phyloP scores from a whole-genome alignment of 2,888 invertebrate genomes.

The Laothoe populi region DNA sequence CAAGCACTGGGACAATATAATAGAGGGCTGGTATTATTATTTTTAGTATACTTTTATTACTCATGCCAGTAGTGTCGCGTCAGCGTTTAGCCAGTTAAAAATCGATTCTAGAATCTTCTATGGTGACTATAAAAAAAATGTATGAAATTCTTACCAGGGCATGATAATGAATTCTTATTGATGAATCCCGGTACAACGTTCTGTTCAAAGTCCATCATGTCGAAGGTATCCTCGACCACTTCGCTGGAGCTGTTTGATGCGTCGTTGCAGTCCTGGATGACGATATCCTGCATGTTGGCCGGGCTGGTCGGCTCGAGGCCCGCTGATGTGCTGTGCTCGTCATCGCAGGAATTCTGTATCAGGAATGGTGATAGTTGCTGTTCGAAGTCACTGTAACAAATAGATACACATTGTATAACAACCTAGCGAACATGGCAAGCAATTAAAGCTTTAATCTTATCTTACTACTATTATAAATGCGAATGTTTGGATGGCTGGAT shows the following conservation, averaged over 20 bases:
- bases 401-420: neutral
- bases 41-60: too few species aligned
- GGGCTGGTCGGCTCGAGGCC: slow-evolving; percentile 63
- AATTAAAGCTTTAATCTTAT: too few species aligned
- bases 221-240: slow-evolving; percentile 61
- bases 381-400: slow-evolving; percentile 76
- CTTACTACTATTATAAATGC: too few species aligned
- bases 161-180: slow-evolving; percentile 77
- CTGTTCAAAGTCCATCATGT: slow-evolving; percentile 73
- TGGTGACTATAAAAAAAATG: too few species aligned
- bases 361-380: slow-evolving; percentile 85
- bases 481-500: too few species aligned
- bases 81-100: too few species aligned
- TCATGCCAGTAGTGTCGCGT: too few species aligned
- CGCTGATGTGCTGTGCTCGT: slow-evolving; percentile 52
- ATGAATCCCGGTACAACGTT: slow-evolving; percentile 78
- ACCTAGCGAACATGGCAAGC: too few species aligned
- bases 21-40: too few species aligned
- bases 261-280: slow-evolving; percentile 66
- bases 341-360: slow-evolving; percentile 76
- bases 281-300: slow-evolving; percentile 60
- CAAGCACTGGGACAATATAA: too few species aligned
- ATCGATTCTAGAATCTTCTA: too few species aligned
- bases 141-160: slow-evolving; percentile 46
- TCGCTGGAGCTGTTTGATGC: slow-evolving; percentile 58